A percentile compares a stretch with the other conserved stretches of the same genome.
Evolutionary conservation across 2,888 invertebrate species (phyloP).

Genomic region (Nemotelus nigrinus): DNA sequence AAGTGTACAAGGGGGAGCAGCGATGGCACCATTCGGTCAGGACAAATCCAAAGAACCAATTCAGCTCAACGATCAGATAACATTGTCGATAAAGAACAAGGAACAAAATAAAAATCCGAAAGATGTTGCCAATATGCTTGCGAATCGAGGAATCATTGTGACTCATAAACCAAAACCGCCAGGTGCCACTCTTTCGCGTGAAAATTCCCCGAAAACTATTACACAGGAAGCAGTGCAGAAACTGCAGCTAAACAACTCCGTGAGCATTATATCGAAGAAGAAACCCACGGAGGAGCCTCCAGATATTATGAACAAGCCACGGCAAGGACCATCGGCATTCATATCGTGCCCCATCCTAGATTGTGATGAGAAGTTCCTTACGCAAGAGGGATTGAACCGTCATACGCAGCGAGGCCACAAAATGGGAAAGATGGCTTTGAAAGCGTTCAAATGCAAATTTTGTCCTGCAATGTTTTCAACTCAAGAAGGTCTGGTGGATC

Average conservation of each 20-base stretch:
- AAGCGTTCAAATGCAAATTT: slow-evolving; percentile 71
- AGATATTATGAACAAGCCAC: slow-evolving; percentile 6
- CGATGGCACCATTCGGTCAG: slow-evolving; percentile 38
- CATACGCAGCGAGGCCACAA: slow-evolving; percentile 61
- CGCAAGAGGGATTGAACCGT: slow-evolving; percentile 65
- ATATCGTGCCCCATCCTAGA: slow-evolving; percentile 59
- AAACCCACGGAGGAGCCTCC: slow-evolving; percentile 58
- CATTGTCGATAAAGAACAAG: slow-evolving; percentile 71
- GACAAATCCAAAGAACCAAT: slow-evolving; percentile 69
- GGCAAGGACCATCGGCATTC: slow-evolving; percentile 41
- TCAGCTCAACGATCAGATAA: slow-evolving; percentile 78
- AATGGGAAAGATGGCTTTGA: slow-evolving; percentile 44
- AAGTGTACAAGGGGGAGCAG: slow-evolving; percentile 72
- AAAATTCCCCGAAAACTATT: slow-evolving; percentile 60
- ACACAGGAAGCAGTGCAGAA: slow-evolving; percentile 64
- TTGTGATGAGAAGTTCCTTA: slow-evolving; percentile 66
- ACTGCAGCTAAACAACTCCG: slow-evolving; percentile 69
- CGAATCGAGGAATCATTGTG: slow-evolving; percentile 80
- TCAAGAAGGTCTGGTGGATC: slow-evolving; percentile 68
- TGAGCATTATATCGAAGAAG: slow-evolving; percentile 70
- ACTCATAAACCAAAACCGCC: slow-evolving; percentile 68
- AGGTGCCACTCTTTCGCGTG: slow-evolving; percentile 62
- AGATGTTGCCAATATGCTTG: slow-evolving; percentile 80
- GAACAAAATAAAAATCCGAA: slow-evolving; percentile 73
- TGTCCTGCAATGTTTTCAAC: slow-evolving; percentile 80